These are phyloP conservation scores for Lasioglossum marginatum DNA, from an alignment of 2,888 invertebrate genomes.

Conservation along the genomic window DNA sequence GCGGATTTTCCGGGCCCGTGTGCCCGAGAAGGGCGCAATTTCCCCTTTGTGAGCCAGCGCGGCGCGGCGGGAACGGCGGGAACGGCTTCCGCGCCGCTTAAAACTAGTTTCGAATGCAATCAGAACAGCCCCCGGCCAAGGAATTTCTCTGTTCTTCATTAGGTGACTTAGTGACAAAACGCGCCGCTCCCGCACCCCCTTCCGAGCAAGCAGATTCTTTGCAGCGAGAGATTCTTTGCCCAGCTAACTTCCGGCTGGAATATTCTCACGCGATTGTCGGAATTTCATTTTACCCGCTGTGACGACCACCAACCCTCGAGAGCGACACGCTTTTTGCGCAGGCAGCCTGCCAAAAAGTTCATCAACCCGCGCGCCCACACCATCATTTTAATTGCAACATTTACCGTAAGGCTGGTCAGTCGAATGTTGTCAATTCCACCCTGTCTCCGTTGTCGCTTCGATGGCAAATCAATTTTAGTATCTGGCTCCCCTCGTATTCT, in stretches of 20 bases:
- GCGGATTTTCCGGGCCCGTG: conserved; percentile 27
- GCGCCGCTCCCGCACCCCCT: neutral
- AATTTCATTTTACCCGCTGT: conserved; percentile 19
- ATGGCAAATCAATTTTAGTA: neutral
- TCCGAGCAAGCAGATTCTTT: neutral
- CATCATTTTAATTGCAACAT: conserved; percentile 19
- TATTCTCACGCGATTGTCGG: conserved; percentile 26
- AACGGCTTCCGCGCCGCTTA: conserved; percentile 13
- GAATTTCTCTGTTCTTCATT: conserved; percentile 35
- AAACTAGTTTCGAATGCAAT: conserved; percentile 44
- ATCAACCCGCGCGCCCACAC: neutral
- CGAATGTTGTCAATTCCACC: neutral
- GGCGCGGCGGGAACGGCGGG: neutral
- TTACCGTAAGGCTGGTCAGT: neutral
- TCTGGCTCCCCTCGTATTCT: too few relatives aligned
- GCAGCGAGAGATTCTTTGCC: conserved; percentile 10
- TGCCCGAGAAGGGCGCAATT: conserved; percentile 30
- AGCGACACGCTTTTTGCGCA: neutral
- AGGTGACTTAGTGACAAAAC: conserved; percentile 23
- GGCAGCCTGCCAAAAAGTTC: conserved; percentile 28
- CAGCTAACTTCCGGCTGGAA: conserved; percentile 16
- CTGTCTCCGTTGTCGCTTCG: neutral
- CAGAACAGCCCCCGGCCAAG: conserved; percentile 7
- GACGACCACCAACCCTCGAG: neutral
- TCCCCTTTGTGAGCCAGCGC: conserved; percentile 11